Conservation (phyloP, 2,888 invertebrate species). For the Rosalia funebris region DNA sequence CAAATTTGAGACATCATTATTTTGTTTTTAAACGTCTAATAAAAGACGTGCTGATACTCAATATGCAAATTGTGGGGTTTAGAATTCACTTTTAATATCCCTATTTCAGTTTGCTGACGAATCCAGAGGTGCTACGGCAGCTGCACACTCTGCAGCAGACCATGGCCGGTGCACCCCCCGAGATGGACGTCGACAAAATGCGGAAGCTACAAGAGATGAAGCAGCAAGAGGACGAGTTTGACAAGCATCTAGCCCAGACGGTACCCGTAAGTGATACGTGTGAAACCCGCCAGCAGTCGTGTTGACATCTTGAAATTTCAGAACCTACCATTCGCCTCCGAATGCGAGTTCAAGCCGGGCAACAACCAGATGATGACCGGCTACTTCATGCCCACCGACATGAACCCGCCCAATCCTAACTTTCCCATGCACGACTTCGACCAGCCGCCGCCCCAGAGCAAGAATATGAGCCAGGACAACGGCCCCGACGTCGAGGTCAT, state of each 20-base stretch:
- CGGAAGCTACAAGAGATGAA: slow-evolving; percentile 76
- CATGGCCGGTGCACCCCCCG: slow-evolving; percentile 60
- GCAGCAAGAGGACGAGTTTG: slow-evolving; percentile 79
- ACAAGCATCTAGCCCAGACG: slow-evolving; percentile 79
- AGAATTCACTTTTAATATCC: slow-evolving; percentile 9
- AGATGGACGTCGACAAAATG: slow-evolving; percentile 76
- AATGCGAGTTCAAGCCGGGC: slow-evolving; percentile 71
- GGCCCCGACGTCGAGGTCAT: slow-evolving; percentile 67
- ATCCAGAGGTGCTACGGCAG: slow-evolving; percentile 90
- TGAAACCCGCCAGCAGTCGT: too few relatives aligned
- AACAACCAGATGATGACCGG: slow-evolving; percentile 52
- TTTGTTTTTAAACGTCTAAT: too few relatives aligned
- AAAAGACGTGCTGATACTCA: too few relatives aligned
- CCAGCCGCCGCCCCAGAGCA: slow-evolving; percentile 56
- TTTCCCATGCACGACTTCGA: slow-evolving; percentile 59
- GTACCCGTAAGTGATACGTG: slow-evolving; percentile 74
- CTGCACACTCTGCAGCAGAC: slow-evolving; percentile 75
- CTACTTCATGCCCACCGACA: slow-evolving; percentile 53
- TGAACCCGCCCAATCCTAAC: slow-evolving; percentile 68
- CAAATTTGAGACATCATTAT: too few relatives aligned
- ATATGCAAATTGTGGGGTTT: too few relatives aligned
- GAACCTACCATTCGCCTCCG: slow-evolving; percentile 73
- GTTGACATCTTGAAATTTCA: too few relatives aligned
- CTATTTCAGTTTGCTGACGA: slow-evolving; percentile 74
- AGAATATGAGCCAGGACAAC: slow-evolving; percentile 52